Conservation (phyloP, 2,888 invertebrate genomes). For the Aporophyla nigra region DNA sequence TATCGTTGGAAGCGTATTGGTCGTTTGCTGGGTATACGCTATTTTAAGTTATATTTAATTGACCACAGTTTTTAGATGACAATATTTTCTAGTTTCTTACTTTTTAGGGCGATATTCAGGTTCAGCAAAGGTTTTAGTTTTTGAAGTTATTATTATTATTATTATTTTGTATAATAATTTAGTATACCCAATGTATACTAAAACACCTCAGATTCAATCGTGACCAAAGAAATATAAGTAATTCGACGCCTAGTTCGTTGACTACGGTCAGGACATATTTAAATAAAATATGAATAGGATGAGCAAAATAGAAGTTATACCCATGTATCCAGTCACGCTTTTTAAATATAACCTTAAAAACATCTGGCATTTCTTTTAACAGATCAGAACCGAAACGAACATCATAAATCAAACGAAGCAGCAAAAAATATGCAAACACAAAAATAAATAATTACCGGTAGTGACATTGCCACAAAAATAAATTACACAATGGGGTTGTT, state of each 20-base stretch:
- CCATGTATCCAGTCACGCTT: slow-evolving; percentile 1
- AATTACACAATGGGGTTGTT: slow-evolving; percentile 79
- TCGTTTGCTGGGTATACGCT: too few relatives aligned
- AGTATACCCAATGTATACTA: not conserved
- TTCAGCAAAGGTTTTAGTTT: too few relatives aligned
- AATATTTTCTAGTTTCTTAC: too few relatives aligned
- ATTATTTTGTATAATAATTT: not conserved
- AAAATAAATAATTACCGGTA: slow-evolving; percentile 74
- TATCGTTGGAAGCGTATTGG: too few relatives aligned
- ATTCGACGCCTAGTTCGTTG: not conserved
- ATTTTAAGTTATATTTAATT: too few relatives aligned
- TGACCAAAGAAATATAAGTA: not conserved
- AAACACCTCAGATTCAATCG: not conserved
- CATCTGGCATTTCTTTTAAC: slow-evolving; percentile 36
- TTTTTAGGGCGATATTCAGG: too few relatives aligned
- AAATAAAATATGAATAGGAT: not conserved
- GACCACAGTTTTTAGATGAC: too few relatives aligned
- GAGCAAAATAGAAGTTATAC: not conserved
- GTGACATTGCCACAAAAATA: slow-evolving; percentile 78
- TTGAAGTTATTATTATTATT: too few relatives aligned
- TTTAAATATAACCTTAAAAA: slow-evolving; percentile 12
- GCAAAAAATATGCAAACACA: slow-evolving; percentile 63
- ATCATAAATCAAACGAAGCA: slow-evolving; percentile 54
- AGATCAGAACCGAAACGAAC: slow-evolving; percentile 37
- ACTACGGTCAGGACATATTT: not conserved